Percentiles rank a stretch among this genome's conserved stretches.
Evolutionary conservation across 2,888 invertebrate species (phyloP).

Genomic region (Meta bourneti): DNA sequence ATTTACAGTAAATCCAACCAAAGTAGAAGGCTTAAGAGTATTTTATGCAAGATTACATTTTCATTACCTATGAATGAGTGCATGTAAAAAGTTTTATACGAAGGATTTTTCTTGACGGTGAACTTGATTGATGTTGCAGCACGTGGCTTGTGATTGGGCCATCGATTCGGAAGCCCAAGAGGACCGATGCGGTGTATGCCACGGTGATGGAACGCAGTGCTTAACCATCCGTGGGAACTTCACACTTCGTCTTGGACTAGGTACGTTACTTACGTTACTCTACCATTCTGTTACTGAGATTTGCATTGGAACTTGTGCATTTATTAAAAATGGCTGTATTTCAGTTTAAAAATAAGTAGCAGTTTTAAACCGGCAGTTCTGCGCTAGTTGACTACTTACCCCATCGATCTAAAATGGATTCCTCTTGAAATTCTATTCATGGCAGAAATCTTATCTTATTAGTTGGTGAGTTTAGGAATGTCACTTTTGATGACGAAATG

Average conservation of each 20-base stretch:
- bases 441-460: no score
- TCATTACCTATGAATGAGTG: not conserved
- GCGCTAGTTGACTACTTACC: not conserved
- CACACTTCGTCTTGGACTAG: constrained; percentile 82
- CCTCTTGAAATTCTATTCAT: not conserved
- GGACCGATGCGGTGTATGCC: constrained; percentile 92
- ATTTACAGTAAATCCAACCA: not conserved
- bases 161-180: constrained; percentile 89
- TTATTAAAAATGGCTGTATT: not conserved
- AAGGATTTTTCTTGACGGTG: not conserved
- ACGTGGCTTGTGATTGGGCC: constrained; percentile 94
- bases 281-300: not conserved
- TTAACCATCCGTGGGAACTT: constrained; percentile 86
- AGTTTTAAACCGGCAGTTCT: not conserved
- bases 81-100: not conserved
- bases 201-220: constrained; percentile 91
- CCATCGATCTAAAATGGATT: not conserved
- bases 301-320: not conserved
- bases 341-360: not conserved
- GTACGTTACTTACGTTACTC: constrained; percentile 78
- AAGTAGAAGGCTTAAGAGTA: not conserved
- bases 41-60: not conserved
- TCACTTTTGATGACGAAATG: no score
- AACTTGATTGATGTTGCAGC: constrained; percentile 82
- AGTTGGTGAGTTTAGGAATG: no score